Evolutionary conservation across 2,888 invertebrate species (phyloP).

Genomic region (Metopia argyrocephala): DNA sequence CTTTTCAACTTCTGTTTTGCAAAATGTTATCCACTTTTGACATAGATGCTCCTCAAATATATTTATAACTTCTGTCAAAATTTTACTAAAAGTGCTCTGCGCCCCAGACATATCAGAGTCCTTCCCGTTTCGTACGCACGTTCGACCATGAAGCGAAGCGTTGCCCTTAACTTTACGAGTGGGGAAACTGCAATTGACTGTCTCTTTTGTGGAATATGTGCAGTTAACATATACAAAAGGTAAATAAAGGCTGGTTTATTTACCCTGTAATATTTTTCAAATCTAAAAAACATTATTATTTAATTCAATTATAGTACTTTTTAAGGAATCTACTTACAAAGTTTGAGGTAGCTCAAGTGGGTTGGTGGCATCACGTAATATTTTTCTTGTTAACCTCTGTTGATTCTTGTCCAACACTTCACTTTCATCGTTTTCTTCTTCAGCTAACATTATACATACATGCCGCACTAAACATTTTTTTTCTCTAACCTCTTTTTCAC

Average conservation of each 20-base stretch:
- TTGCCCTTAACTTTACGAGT: constrained; percentile 8
- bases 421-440: constrained; percentile 16
- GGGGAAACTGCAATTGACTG: background rate
- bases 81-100: constrained; percentile 20
- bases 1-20: constrained; percentile 21
- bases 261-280: constrained; percentile 45
- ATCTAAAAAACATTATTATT: constrained; percentile 30
- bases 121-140: constrained; percentile 32
- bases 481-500: constrained; percentile 16
- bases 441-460: constrained; percentile 12
- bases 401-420: constrained; percentile 12
- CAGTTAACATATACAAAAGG: constrained; percentile 20
- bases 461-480: constrained; percentile 19
- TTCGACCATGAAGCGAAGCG: constrained; percentile 31
- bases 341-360: constrained; percentile 33
- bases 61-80: constrained; percentile 28
- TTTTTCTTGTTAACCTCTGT: constrained; percentile 26
- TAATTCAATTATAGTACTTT: constrained; percentile 19
- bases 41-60: constrained; percentile 17
- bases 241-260: constrained; percentile 34
- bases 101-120: constrained; percentile 31
- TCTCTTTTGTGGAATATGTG: background rate
- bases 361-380: constrained; percentile 29
- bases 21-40: constrained; percentile 25
- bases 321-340: constrained; percentile 31